Conservation (phyloP, 2,797 vertebrate species). For the Smutsia gigantea region DNA sequence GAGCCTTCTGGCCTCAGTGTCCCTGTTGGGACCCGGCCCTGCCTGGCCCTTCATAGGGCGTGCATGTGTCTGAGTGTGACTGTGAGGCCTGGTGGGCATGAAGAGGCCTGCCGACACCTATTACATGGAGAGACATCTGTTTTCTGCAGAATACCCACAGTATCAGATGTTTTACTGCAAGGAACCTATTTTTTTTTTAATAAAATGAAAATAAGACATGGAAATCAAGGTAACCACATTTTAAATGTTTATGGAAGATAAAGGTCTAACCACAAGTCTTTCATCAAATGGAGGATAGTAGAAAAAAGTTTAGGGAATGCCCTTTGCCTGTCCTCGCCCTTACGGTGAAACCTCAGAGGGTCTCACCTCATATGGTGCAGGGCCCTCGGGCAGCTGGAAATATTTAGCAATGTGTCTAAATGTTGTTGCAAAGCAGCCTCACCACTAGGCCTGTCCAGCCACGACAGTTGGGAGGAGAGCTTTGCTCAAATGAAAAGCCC, state of each 20-base stretch:
- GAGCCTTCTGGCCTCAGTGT: background rate
- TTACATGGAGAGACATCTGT: slow-evolving; percentile 84
- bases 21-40: background rate
- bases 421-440: slow-evolving; percentile 76
- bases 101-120: slow-evolving; percentile 59
- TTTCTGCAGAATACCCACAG: slow-evolving; percentile 85
- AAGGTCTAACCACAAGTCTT: slow-evolving; percentile 88
- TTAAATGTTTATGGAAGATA: slow-evolving; percentile 87
- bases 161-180: slow-evolving; percentile 85
- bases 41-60: slow-evolving; percentile 30
- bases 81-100: slow-evolving; percentile 38
- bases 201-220: slow-evolving; percentile 85
- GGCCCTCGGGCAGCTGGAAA: slow-evolving; percentile 87
- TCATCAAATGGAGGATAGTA: slow-evolving; percentile 87
- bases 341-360: slow-evolving; percentile 84
- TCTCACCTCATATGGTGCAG: slow-evolving; percentile 87
- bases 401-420: slow-evolving; percentile 84
- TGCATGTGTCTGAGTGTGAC: slow-evolving; percentile 50
- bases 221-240: slow-evolving; percentile 88
- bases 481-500: slow-evolving; percentile 82
- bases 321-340: slow-evolving; percentile 86
- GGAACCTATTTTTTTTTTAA: slow-evolving; percentile 82
- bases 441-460: slow-evolving; percentile 76
- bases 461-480: slow-evolving; percentile 74
- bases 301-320: slow-evolving; percentile 84